Percentiles rank a stretch among this genome's conserved stretches.
Conservation (phyloP, 2,797 vertebrate genomes). For the Danio tinwini region DNA sequence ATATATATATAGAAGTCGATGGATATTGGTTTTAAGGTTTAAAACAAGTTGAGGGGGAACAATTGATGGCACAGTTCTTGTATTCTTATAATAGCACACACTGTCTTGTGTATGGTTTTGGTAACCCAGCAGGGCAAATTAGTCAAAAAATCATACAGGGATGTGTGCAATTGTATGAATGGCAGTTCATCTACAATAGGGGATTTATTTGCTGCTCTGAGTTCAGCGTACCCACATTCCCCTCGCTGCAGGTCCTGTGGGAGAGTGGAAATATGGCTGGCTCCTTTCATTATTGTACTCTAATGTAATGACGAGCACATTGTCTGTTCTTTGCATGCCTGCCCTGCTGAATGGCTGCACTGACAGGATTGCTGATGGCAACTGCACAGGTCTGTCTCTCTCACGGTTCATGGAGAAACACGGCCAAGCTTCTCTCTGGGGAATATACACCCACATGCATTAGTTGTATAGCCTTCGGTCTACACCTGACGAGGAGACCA, state of each 20-base stretch:
- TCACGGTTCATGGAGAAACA: constrained; percentile 55
- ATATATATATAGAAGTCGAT: too few species aligned
- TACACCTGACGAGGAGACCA: constrained; percentile 45
- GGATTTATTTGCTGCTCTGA: background rate
- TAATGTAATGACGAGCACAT: constrained; percentile 14
- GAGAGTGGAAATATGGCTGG: constrained; percentile 31
- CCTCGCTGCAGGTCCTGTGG: background rate
- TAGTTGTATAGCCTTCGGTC: constrained; percentile 31
- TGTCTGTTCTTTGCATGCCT: constrained; percentile 54
- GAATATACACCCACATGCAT: constrained; percentile 38
- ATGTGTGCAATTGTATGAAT: background rate
- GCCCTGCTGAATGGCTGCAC: constrained; percentile 54
- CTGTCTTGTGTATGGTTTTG: background rate
- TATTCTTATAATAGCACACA: background rate
- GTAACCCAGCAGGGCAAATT: background rate
- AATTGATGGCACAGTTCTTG: background rate
- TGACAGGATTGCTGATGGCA: constrained; percentile 62
- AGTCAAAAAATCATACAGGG: background rate
- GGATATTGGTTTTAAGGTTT: too few species aligned
- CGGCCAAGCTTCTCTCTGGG: constrained; percentile 50
- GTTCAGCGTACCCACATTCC: constrained; percentile 5
- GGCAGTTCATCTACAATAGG: background rate
- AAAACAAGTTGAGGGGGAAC: too few species aligned
- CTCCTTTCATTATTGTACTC: constrained; percentile 39
- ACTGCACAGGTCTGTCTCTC: constrained; percentile 52